These are phyloP conservation scores for Morpho deidamia DNA, from an alignment of 2,888 invertebrate genomes.

Conservation along the genomic window DNA sequence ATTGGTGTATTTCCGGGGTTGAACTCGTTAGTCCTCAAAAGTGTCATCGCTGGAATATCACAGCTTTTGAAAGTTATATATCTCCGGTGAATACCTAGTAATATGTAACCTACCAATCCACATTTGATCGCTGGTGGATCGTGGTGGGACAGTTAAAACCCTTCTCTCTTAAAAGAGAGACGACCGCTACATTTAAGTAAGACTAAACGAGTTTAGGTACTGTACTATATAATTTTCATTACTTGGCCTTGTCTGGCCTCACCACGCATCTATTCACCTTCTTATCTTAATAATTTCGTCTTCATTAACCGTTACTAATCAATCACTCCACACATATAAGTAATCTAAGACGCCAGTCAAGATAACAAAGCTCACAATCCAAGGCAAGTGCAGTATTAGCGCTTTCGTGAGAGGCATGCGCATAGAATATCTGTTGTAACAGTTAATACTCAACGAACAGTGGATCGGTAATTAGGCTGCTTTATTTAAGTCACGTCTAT, in stretches of 20 bases:
- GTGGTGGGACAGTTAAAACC: too few species aligned
- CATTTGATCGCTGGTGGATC: too few species aligned
- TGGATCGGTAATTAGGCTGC: constrained; percentile 49
- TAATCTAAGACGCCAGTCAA: not conserved
- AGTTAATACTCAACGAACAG: constrained; percentile 34
- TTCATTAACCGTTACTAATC: not conserved
- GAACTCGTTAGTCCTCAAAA: too few species aligned
- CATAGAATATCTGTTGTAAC: not conserved
- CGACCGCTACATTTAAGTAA: too few species aligned
- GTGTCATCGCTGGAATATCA: too few species aligned
- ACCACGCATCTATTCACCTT: not conserved
- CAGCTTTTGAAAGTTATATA: too few species aligned
- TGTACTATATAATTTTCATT: too few species aligned
- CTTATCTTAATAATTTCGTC: not conserved
- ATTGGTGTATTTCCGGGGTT: too few species aligned
- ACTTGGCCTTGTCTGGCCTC: not conserved
- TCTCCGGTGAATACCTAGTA: too few species aligned
- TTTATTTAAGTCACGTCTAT: constrained; percentile 17
- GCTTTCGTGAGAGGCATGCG: not conserved
- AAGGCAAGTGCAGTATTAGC: not conserved
- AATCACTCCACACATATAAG: not conserved
- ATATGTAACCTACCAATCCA: too few species aligned
- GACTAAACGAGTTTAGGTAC: too few species aligned
- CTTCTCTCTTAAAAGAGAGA: too few species aligned
- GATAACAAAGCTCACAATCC: not conserved